A percentile compares a stretch with the other conserved stretches of the same genome.
Evolutionary conservation across 2,797 vertebrate genomes (phyloP).

Genomic region (Acropternis orthonyx): DNA sequence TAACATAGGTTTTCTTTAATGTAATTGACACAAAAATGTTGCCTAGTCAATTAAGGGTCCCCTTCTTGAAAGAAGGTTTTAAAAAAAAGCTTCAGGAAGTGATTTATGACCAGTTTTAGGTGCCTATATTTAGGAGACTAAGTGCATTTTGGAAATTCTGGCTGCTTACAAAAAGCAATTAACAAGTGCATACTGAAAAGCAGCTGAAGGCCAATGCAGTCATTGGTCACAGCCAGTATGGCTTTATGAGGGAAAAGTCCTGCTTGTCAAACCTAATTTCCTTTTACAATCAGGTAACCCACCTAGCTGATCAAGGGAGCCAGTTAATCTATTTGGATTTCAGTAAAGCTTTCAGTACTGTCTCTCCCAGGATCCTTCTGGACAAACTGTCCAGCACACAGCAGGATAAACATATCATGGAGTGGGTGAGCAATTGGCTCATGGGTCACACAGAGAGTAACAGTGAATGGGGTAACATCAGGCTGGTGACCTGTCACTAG

Average conservation of each 20-base stretch:
- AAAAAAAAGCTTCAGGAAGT: neutral
- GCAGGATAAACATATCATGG: rapidly evolving
- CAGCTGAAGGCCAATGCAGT: rapidly evolving
- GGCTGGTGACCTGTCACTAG: neutral
- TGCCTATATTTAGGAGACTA: neutral
- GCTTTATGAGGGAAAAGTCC: neutral
- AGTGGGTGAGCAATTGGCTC: rapidly evolving
- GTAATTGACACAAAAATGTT: neutral
- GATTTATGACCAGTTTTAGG: neutral
- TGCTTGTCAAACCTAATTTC: neutral
- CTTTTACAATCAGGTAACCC: neutral
- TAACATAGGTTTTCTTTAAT: neutral
- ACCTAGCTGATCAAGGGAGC: neutral
- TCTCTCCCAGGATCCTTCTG: neutral
- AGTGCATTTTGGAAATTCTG: neutral
- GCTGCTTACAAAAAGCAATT: neutral
- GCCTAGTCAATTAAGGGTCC: neutral
- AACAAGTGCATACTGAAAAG: neutral
- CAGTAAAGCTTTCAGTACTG: neutral
- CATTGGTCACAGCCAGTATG: neutral
- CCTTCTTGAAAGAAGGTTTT: neutral
- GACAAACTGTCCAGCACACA: neutral
- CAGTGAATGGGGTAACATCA: neutral
- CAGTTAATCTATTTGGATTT: neutral
- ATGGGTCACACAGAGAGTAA: rapidly evolving